These are phyloP conservation scores for Oncopeltus fasciatus DNA, from an alignment of 1,140 invertebrate genomes.

Conservation along the genomic window DNA sequence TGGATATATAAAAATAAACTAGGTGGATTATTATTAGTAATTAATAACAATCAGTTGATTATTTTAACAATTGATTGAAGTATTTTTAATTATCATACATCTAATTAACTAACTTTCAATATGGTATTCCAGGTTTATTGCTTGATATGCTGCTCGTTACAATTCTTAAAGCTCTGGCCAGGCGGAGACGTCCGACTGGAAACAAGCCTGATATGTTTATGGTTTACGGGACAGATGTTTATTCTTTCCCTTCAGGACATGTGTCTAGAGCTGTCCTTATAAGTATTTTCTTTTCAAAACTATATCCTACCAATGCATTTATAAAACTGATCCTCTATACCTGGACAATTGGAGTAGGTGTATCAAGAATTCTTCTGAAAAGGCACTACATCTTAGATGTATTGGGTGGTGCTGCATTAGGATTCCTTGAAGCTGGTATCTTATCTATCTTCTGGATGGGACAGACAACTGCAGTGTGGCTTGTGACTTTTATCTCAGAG, in stretches of 20 bases:
- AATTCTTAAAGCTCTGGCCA: slow-evolving; percentile 60
- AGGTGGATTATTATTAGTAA: too few relatives aligned
- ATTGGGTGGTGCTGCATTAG: slow-evolving; percentile 54
- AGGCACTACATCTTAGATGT: slow-evolving; percentile 84
- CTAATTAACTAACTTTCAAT: too few relatives aligned
- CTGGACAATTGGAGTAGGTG: slow-evolving; percentile 58
- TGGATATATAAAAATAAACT: too few relatives aligned
- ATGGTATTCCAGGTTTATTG: slow-evolving; percentile 67
- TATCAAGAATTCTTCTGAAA: slow-evolving; percentile 65
- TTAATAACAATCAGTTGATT: too few relatives aligned
- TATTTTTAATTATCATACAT: too few relatives aligned
- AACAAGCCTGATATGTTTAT: slow-evolving; percentile 46
- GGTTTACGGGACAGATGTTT: slow-evolving; percentile 64
- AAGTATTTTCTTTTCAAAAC: slow-evolving; percentile 46
- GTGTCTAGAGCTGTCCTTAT: slow-evolving; percentile 71
- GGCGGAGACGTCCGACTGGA: slow-evolving; percentile 55
- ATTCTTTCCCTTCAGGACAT: slow-evolving; percentile 93
- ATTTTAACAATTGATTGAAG: too few relatives aligned
- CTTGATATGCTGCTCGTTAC: slow-evolving; percentile 75
- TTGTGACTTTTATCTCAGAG: slow-evolving; percentile 39
- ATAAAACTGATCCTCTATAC: slow-evolving; percentile 45
- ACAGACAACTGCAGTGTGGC: slow-evolving; percentile 31
- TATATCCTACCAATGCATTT: slow-evolving; percentile 42
- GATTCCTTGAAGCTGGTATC: slow-evolving; percentile 54
- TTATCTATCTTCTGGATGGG: slow-evolving; percentile 53